These are phyloP conservation scores for Ctenochaetus hawaiiensis DNA, from an alignment of 2,797 vertebrate species.

Conservation along the genomic window DNA sequence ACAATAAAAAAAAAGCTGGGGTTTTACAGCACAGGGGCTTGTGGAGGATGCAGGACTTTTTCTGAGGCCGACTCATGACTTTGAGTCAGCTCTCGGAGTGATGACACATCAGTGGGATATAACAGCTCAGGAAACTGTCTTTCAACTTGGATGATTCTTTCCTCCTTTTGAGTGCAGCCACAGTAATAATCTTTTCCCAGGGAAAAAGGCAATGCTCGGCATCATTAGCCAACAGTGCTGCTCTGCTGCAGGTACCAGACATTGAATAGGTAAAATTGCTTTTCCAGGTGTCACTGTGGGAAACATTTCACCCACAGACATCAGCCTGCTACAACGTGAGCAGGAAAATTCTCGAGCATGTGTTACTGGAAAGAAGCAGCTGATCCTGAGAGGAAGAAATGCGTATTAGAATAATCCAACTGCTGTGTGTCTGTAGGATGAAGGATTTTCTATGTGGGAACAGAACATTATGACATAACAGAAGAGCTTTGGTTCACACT, in stretches of 20 bases:
- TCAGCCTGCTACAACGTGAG: background rate
- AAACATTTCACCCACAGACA: conserved; percentile 6
- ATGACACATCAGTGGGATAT: conserved; percentile 37
- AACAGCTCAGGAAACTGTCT: conserved; percentile 23
- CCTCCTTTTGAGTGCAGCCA: conserved; percentile 36
- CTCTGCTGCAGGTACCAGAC: conserved; percentile 16
- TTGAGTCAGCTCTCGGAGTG: conserved; percentile 25
- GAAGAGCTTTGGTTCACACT: background rate
- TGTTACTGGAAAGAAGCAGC: conserved; percentile 1
- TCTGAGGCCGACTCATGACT: conserved; percentile 18
- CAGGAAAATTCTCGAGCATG: background rate
- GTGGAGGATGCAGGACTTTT: conserved; percentile 6
- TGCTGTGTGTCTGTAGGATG: background rate
- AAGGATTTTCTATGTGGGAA: too few species aligned
- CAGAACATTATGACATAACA: too few species aligned
- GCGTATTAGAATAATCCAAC: background rate
- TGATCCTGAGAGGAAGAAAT: background rate
- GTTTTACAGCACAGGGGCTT: conserved; percentile 2
- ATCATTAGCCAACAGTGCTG: conserved; percentile 8
- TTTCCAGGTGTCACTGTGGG: conserved; percentile 27
- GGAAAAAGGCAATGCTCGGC: conserved; percentile 13
- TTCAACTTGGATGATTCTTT: conserved; percentile 13
- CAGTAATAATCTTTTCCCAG: conserved; percentile 23
- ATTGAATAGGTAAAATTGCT: conserved; percentile 22
- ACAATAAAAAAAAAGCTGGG: conserved; percentile 14